Evolutionary conservation across 2,888 invertebrate species (phyloP), one percentile per base, ranked within the genome.

Genomic region (Sycophila texana): DNA sequence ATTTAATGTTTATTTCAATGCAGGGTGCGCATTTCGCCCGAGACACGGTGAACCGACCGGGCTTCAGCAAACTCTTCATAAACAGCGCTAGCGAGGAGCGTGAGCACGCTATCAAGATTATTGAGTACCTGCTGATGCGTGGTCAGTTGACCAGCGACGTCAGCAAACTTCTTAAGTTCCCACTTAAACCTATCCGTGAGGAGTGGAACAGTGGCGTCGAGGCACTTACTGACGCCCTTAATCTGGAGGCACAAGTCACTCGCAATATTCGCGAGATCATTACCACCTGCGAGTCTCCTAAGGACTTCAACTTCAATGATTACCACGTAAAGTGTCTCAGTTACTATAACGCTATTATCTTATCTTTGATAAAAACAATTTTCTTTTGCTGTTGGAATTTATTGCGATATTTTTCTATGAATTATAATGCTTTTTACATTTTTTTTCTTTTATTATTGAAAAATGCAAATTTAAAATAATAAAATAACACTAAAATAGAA

Each of bases 71-170:
- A 84, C 91, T 96, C 86, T 98, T 98, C 92, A 94, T 97, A 88
- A 94, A 95, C 1, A 93, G 96, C 0, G 96, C 97, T 0, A 93
- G 93, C 14, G 98, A 98, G 89, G 98, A 98, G 90, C 93, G 97
- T 71, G 94, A 95, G 78, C 98, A 98, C 88, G 97, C 97, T 0
- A 94, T 95, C 87, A 96, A 96, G 89, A 92, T 98, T 51, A 96
- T 98, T 77, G 95, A 96, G 81, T 98, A 98, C 90, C 91, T 98
- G 81, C 93, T 96, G 71, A 96, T 96, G 95, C 94, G 98, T 88
- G 96, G 96, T 86, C 93, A 95, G 85, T 92, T 96, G 55, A 94
- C 93, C 16, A 89, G 90, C n/a, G 92, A 93, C 81, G 92, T 94
- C 84, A 92, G 92, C 80, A 91, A 93, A 79, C 91, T 94, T 70